Percentiles rank a stretch among this genome's conserved stretches.
Conservation (phyloP, 2,797 vertebrate species). For the Yasuhikotakia modesta region DNA sequence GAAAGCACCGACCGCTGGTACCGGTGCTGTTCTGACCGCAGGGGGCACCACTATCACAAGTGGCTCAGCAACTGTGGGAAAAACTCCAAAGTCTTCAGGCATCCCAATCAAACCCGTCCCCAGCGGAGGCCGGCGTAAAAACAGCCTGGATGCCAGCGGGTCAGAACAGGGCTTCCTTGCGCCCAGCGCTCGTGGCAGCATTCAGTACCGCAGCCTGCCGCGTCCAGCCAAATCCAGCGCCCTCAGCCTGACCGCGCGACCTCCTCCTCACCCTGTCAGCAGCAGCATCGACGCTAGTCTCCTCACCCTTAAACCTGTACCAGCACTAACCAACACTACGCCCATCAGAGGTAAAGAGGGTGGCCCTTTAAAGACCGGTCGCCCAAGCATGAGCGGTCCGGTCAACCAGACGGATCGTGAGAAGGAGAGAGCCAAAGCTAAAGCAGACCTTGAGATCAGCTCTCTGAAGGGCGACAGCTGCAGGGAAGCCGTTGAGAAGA, state of each 20-base stretch:
- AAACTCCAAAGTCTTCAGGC: slow-evolving; percentile 89
- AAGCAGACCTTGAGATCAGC: slow-evolving; percentile 86
- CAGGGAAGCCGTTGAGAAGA: slow-evolving; percentile 81
- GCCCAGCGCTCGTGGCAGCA: slow-evolving; percentile 86
- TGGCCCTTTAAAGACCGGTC: slow-evolving; percentile 65
- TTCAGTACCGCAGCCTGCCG: slow-evolving; percentile 97
- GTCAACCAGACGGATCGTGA: slow-evolving; percentile 97
- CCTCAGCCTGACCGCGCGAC: slow-evolving; percentile 89
- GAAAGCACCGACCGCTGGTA: slow-evolving; percentile 85
- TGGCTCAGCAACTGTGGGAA: slow-evolving; percentile 89
- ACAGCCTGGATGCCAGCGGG: slow-evolving; percentile 90
- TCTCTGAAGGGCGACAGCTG: slow-evolving; percentile 75
- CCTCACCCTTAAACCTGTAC: slow-evolving; percentile 83
- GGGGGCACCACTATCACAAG: slow-evolving; percentile 80
- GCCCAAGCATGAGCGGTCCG: slow-evolving; percentile 72
- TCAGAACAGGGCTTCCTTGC: slow-evolving; percentile 87
- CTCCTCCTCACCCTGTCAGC: slow-evolving; percentile 79
- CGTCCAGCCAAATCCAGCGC: slow-evolving; percentile 95
- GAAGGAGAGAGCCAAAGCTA: slow-evolving; percentile 96
- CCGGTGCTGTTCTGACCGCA: slow-evolving; percentile 88
- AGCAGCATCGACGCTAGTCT: slow-evolving; percentile 87
- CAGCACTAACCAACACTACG: slow-evolving; percentile 77
- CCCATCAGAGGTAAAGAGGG: slow-evolving; percentile 69
- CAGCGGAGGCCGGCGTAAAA: slow-evolving; percentile 79
- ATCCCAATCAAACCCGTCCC: slow-evolving; percentile 91